These are phyloP conservation scores for Danionella cerebrum DNA, from an alignment of 2,113 vertebrate genomes.

Conservation along the genomic window DNA sequence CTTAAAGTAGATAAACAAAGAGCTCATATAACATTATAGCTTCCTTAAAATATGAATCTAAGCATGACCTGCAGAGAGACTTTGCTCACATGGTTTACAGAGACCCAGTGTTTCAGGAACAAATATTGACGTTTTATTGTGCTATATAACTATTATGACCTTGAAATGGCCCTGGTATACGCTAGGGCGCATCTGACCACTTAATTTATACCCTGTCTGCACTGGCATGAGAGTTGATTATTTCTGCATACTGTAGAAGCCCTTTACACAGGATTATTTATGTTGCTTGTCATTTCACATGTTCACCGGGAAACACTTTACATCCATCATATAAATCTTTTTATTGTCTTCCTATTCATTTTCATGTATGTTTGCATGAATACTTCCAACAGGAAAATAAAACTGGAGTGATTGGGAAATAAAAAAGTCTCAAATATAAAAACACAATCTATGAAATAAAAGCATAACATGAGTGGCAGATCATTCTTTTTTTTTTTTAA, in stretches of 20 bases:
- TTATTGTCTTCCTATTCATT: too few relatives aligned
- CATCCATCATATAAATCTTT: neutral
- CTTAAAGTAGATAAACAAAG: too few relatives aligned
- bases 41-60: neutral
- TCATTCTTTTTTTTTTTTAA: too few relatives aligned
- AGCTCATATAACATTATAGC: too few relatives aligned
- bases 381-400: too few relatives aligned
- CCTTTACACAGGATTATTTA: neutral
- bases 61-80: neutral
- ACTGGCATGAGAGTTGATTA: neutral
- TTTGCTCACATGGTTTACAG: neutral
- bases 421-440: too few relatives aligned
- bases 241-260: neutral
- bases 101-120: neutral
- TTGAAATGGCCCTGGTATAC: neutral
- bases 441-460: too few relatives aligned
- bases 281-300: neutral
- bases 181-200: neutral
- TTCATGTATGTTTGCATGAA: too few relatives aligned
- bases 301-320: neutral
- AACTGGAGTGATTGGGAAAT: too few relatives aligned
- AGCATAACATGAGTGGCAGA: too few relatives aligned
- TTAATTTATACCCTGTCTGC: neutral
- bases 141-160: neutral
- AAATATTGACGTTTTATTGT: neutral